Evolutionary conservation across 2,888 invertebrate species (phyloP).

Genomic region (Melieria omissa): DNA sequence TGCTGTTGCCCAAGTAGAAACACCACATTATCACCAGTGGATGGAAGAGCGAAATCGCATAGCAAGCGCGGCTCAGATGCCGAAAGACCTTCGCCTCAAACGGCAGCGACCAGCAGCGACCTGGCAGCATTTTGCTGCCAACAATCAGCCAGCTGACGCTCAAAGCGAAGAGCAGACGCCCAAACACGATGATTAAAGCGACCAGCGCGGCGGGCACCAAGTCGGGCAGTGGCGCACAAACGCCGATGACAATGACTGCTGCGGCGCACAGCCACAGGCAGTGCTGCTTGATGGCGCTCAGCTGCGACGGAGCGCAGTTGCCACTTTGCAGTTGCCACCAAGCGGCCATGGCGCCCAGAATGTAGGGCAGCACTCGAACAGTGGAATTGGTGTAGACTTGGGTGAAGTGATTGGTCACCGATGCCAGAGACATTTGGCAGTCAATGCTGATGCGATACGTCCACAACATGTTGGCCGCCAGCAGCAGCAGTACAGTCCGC

Average conservation of each 20-base stretch:
- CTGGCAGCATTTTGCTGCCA: conserved; percentile 69
- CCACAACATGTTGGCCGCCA: conserved; percentile 53
- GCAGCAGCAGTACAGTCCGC: conserved; percentile 37
- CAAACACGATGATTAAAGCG: conserved; percentile 68
- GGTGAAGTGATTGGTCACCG: conserved; percentile 58
- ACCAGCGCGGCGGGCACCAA: conserved; percentile 49
- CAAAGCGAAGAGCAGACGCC: conserved; percentile 69
- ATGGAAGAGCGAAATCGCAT: conserved; percentile 71
- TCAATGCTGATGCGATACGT: conserved; percentile 46
- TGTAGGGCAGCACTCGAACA: conserved; percentile 68
- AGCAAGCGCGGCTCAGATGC: conserved; percentile 69
- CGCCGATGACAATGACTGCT: no score
- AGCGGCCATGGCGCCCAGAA: conserved; percentile 67
- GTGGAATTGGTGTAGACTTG: conserved; percentile 68
- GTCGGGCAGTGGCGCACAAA: no score
- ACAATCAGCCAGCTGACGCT: conserved; percentile 70
- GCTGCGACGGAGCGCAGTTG: conserved; percentile 34
- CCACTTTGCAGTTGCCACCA: conserved; percentile 61
- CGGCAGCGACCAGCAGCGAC: conserved; percentile 61
- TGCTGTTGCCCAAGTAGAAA: conserved; percentile 58
- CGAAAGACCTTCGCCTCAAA: conserved; percentile 60
- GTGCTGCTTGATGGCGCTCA: no score
- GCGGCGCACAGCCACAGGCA: no score
- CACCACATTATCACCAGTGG: conserved; percentile 69
- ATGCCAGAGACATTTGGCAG: conserved; percentile 60